Conservation (phyloP, 2,113 vertebrate genomes). For the Excalfactoria chinensis region DNA sequence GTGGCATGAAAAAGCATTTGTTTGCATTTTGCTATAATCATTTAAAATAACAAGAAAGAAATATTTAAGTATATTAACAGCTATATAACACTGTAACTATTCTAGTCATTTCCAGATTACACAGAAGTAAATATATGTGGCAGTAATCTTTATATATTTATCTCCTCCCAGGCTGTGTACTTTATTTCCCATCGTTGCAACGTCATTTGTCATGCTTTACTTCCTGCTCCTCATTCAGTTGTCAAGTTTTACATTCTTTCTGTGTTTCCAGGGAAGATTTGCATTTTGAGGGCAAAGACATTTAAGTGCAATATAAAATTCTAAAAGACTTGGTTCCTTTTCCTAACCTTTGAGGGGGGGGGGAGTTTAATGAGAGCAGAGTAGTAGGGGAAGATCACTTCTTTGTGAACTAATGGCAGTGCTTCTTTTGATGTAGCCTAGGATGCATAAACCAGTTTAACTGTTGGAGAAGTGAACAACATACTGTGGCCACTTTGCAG, state of each 20-base stretch:
- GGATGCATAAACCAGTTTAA: too few species aligned
- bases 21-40: neutral
- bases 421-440: too few species aligned
- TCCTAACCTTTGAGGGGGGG: neutral
- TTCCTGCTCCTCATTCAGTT: neutral
- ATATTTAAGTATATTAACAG: neutral
- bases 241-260: conserved; percentile 3
- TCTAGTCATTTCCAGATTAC: conserved; percentile 23
- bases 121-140: neutral
- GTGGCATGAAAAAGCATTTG: neutral
- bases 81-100: neutral
- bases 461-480: too few species aligned
- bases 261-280: neutral
- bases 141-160: neutral
- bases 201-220: neutral
- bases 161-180: neutral
- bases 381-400: too few species aligned
- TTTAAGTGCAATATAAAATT: conserved; percentile 19
- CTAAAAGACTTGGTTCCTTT: conserved; percentile 8
- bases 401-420: too few species aligned
- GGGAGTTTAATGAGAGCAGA: too few species aligned
- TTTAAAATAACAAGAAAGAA: conserved; percentile 7
- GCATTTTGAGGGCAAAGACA: conserved; percentile 26
- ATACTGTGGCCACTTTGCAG: too few species aligned
- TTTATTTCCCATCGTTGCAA: conserved; percentile 16